Evolutionary conservation across 2,797 vertebrate species (phyloP).

Genomic region (Pseudochirops cupreus): DNA sequence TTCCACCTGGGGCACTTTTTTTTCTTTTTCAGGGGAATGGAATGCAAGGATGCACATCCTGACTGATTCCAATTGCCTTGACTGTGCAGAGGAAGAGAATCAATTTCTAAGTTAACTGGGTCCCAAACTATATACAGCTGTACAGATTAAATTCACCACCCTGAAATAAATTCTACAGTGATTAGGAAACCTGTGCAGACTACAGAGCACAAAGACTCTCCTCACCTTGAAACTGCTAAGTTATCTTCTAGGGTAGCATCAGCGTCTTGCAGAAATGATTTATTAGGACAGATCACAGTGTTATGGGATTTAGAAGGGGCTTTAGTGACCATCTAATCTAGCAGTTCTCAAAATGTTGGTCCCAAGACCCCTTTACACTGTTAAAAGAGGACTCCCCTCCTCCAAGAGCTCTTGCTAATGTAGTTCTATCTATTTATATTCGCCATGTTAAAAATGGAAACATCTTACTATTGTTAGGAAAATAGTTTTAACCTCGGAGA

Average conservation of each 20-base stretch:
- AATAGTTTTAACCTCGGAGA: neutral
- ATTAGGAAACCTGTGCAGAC: slow-evolving; percentile 49
- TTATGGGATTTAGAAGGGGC: neutral
- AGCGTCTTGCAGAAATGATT: neutral
- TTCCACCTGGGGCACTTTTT: neutral
- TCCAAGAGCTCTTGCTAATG: neutral
- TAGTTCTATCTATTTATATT: neutral
- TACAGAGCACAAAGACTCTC: slow-evolving; percentile 24
- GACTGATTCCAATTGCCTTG: slow-evolving; percentile 44
- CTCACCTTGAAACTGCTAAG: neutral
- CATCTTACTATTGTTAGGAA: neutral
- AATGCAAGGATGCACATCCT: slow-evolving; percentile 26
- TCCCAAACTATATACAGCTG: slow-evolving; percentile 24
- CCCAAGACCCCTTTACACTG: neutral
- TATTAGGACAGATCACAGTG: neutral
- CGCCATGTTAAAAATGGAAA: neutral
- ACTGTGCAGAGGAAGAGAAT: slow-evolving; percentile 58
- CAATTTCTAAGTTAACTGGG: slow-evolving; percentile 53
- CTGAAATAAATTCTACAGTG: slow-evolving; percentile 41
- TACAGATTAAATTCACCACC: slow-evolving; percentile 43
- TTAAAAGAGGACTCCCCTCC: neutral
- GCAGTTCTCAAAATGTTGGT: neutral
- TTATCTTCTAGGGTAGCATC: neutral
- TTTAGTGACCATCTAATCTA: neutral
- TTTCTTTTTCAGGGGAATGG: neutral